phyloP scores from a whole-genome alignment of 2,113 vertebrate species.

The Oreochromis spilurus region DNA sequence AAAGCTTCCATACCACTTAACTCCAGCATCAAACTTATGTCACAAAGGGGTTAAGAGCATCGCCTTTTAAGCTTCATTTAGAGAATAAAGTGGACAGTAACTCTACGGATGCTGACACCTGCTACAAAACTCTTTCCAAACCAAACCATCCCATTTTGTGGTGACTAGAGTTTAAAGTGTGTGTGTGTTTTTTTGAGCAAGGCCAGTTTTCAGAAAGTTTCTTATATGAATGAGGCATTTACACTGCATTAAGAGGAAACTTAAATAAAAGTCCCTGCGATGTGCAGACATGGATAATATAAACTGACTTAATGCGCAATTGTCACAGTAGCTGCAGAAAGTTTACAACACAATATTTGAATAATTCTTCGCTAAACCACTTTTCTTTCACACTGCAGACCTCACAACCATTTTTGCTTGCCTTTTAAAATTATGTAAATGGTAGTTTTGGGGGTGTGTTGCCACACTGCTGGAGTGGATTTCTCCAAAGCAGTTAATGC shows the following conservation, averaged over 20 bases:
- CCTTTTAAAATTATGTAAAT: neutral
- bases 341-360: neutral
- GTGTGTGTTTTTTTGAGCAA: neutral
- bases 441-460: neutral
- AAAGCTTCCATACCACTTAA: neutral
- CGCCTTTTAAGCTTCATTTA: neutral
- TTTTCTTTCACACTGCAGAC: neutral
- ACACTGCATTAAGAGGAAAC: neutral
- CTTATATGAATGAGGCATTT: neutral
- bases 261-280: neutral
- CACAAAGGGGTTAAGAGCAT: constrained; percentile 3
- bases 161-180: neutral
- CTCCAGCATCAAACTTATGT: neutral
- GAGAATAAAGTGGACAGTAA: neutral
- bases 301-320: neutral
- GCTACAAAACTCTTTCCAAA: neutral
- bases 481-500: neutral
- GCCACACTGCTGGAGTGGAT: neutral
- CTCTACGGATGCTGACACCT: neutral
- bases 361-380: neutral
- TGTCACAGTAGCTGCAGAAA: neutral
- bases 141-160: neutral
- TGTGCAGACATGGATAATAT: neutral
- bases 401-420: neutral
- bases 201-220: neutral